Percentiles rank a stretch among this genome's conserved stretches.
These are phyloP conservation scores for Tridacna gigas DNA, from an alignment of 2,888 invertebrate genomes.

Conservation along the genomic window DNA sequence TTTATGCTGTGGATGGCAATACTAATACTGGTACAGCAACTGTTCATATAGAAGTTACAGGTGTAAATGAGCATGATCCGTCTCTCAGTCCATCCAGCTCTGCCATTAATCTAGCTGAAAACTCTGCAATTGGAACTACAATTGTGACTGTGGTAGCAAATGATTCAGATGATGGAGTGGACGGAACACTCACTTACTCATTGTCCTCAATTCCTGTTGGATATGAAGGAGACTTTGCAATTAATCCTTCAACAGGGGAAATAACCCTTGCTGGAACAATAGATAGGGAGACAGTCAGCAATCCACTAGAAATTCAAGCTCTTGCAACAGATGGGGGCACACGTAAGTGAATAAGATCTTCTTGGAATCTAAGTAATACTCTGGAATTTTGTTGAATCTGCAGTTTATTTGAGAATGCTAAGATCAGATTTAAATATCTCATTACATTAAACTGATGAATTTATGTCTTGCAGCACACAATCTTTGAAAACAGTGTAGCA, in stretches of 20 bases:
- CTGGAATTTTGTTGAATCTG: too few species aligned
- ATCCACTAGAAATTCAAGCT: slow-evolving; percentile 42
- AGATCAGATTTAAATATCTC: too few species aligned
- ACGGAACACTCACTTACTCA: slow-evolving; percentile 69
- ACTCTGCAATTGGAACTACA: slow-evolving; percentile 60
- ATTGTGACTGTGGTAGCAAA: slow-evolving; percentile 70
- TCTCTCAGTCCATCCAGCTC: slow-evolving; percentile 51
- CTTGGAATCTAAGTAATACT: slow-evolving; percentile 24
- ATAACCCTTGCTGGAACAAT: slow-evolving; percentile 43
- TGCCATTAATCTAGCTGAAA: slow-evolving; percentile 67
- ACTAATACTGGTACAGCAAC: slow-evolving; percentile 93
- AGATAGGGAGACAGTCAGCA: slow-evolving; percentile 51
- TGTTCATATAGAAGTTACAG: slow-evolving; percentile 67
- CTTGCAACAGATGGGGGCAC: slow-evolving; percentile 51
- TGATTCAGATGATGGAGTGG: slow-evolving; percentile 73
- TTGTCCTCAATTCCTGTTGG: slow-evolving; percentile 51
- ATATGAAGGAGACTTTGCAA: slow-evolving; percentile 63
- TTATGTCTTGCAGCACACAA: too few species aligned
- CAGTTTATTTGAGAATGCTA: too few species aligned
- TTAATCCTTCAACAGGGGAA: slow-evolving; percentile 64
- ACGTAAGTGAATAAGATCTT: slow-evolving; percentile 18
- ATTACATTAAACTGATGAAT: too few species aligned
- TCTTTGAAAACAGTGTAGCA: too few species aligned
- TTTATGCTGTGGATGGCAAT: slow-evolving; percentile 96
- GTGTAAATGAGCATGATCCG: slow-evolving; percentile 73